Base-by-base conservation (phyloP, 2,888 invertebrate genomes). In the Actias luna region DNA sequence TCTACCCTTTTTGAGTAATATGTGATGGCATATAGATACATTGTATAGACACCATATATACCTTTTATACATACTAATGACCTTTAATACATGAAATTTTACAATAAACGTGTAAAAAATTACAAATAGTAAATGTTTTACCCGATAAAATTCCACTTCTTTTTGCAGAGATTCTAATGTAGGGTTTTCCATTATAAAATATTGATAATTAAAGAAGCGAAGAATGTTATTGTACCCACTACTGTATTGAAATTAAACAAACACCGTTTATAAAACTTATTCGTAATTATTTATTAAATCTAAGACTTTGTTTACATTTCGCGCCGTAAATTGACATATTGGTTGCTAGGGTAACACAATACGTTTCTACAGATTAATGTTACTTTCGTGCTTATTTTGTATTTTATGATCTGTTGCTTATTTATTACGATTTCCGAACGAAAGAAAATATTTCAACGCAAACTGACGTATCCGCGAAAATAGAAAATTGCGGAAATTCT, bases 81-180 rank as follows among this genome's bases (percentile, higher is more conserved):
- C 1, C 39, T 1, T 14, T 39, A 39, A 4, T 39, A 39, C 4
- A 16, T 8, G 18, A 42, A 42, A 42, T 18, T 4, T 5, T 46
- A 2, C 5, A 22, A 22, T 22, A 46, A 5, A 7, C 8, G 33
- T 46, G 2, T 22, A 46, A 2, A 46, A 42, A 46, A 12, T 22
- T 46, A 22, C 10, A 46, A 46, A 22, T 46, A 10, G 22, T 2
- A 55, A 35, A 57, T 29, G 25, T 63, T 71, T 75, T 82, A 93
- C 93, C 82, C 93, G 90, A 69, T 93, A 93, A 83, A 89, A 93
- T 58, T 92, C 84, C 33, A 93, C 80, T 86, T 94, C 93, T 52
- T 82, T 84, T 72, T 93, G 89, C 66, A 93, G 80, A 59, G 87
- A 84, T 65, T 87, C 80, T 65, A 80, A 76, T 61, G 73, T 69